Evolutionary conservation across 2,797 vertebrate genomes (phyloP), one percentile per base, ranked within the genome.

Genomic region (Tangara arthus): DNA sequence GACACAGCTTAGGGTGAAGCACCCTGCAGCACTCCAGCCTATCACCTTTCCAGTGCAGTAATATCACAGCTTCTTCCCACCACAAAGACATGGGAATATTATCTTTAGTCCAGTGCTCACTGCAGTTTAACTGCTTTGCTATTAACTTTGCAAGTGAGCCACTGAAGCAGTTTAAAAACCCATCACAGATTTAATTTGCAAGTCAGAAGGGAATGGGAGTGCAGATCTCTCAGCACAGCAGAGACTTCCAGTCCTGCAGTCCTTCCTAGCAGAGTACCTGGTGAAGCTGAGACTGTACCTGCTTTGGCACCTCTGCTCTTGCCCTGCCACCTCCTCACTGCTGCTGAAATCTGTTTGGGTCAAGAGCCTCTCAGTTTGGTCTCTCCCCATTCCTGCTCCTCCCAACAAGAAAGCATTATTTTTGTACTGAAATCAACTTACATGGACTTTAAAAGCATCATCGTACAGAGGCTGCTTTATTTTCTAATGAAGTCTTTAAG

Each of bases 401-500:
- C 39, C 39, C 84, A 78, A 81, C 3, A 75, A 47, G 20, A 96
- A 16, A 92, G 32, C 24, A 15, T 83, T 94, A 81, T 88, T 95
- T 95, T 93, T 93, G 30, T 90, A 90, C 60, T 50, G 71, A 28
- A 79, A 52, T 80, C 64, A 73, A 44, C 17, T 28, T 83, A 65
- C 2, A 20, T 0, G 0, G 69, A 90, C 59, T 94, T 87, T 39
- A 42, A 83, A 65, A 83, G 41, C 37, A 59, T 34, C 50, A 24
- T 15, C 82, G 63, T 91, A 94, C 73, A 96, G 56, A 90, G 14
- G 53, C 71, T 73, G 41, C 53, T 95, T 53, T 86, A 49, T 93
- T 95, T 96, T 95, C 63, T 90, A 78, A 78, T n/a, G 14, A 86
- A 77, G 19, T 83, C 60, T 88, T 88, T 93, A 95, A 95, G 46